Evolutionary conservation across 2,888 invertebrate species (phyloP), one percentile per base, ranked within the genome.

Genomic region (Caenorhabditis drosophilae): DNA sequence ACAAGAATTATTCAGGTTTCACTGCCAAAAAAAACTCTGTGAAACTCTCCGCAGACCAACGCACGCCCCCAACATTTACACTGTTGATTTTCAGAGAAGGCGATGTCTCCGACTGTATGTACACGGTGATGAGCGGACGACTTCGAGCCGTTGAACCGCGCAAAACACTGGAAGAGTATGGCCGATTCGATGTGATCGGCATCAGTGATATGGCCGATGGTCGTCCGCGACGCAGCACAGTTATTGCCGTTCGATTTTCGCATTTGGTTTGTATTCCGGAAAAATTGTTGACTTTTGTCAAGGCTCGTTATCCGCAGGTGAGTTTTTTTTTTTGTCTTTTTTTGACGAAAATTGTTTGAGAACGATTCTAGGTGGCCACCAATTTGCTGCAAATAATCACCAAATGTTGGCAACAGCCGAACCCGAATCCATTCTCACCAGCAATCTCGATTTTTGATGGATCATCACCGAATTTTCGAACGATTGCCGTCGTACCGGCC

Each of bases 381-480:
- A 88, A 95, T 79, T 88, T 98, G 45, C 96, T 99, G 77, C 94
- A 95, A 85, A 87, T 98, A 70, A 88, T 98, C 53, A 96, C 97
- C 22, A 78, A 79, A 42, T 74, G 76, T 60, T 82, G 71, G 48
- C 55, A 59, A 40, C 31, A 52, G 2, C 58, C 62, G 0, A 34
- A 42, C 2, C 60, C 49, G 11, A 59, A 54, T 11, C 3, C 36
- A 44, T 41, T 20, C 44, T 54, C 48, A n/a, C 36, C 44, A 22
- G 20, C 46, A 18, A 49, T 57, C 23, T n/a, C n/a, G n/a, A n/a
- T n/a, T n/a, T n/a, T n/a, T n/a, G n/a, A n/a, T n/a, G n/a, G n/a
- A n/a, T n/a, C n/a, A n/a, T n/a, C n/a, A n/a, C 51, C 71, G 56
- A 92, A 92, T 85, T 91, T 93, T 86, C 91, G 92, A 0, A 97